A percentile compares a stretch with the other conserved stretches of the same genome.
phyloP scores from a whole-genome alignment of 2,797 vertebrate genomes.

The Acridotheres tristis region DNA sequence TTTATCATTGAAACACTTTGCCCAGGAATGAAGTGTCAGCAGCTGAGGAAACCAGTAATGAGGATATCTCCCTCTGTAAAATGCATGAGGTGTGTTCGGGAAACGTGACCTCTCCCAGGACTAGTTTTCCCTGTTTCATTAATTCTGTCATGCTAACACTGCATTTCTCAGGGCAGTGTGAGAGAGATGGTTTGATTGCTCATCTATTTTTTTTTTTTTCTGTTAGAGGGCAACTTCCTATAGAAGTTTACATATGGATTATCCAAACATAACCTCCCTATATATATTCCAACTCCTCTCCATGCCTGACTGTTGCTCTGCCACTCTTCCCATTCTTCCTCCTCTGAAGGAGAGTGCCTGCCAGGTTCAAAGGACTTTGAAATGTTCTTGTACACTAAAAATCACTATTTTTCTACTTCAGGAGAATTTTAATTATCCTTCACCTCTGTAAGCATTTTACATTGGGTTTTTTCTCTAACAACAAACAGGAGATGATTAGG shows the following conservation, averaged over 20 bases:
- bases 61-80: neutral
- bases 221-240: neutral
- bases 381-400: neutral
- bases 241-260: neutral
- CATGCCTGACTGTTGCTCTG: neutral
- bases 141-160: neutral
- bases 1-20: neutral
- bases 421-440: neutral
- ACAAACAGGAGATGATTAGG: neutral
- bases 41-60: neutral
- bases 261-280: neutral
- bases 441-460: neutral
- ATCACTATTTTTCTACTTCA: neutral
- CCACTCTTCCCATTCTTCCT: neutral
- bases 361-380: neutral
- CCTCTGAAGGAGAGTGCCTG: neutral
- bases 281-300: neutral
- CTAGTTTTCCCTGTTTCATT: slow-evolving; percentile 1
- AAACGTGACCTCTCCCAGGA: neutral
- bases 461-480: neutral
- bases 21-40: neutral
- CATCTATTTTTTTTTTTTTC: neutral
- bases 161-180: neutral
- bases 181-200: neutral
- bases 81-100: neutral